Base-by-base conservation (phyloP, 2,113 vertebrate species). In the Callipepla californica region DNA sequence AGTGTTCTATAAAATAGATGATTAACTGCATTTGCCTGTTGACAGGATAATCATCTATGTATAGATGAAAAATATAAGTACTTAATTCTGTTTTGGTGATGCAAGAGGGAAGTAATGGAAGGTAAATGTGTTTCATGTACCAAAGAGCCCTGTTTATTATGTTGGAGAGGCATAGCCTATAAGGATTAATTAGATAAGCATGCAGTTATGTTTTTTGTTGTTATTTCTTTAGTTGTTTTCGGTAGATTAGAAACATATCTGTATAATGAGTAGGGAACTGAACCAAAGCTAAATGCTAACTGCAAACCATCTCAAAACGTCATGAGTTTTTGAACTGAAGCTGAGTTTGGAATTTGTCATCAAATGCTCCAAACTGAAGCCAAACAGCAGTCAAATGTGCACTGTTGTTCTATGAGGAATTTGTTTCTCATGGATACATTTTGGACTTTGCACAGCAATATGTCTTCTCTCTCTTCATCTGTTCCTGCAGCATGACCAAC, bases 1-100 rank as follows among this genome's bases (percentile, higher is more conserved):
- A n/a, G n/a, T 83, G n/a, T 87, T 66, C 78, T 47, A 75, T 80
- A 79, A 93, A 89, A 16, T 36, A 7, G 74, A 2, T 79, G 42
- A n/a, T 10, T n/a, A 62, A 4, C 16, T 79, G 4, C 70, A 15
- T 85, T 47, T 77, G 32, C 74, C 47, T 73, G 85, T 82, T 76
- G 51, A 61, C 58, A 95, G 44, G 59, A 92, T 22, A 80, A 9
- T 75, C 85, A 51, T n/a, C 14, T 70, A 1, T 69, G 36, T 28
- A 25, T 22, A 58, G 72, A 28, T 20, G 83, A 80, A 72, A 80
- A 62, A 20, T 30, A 17, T 18, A 7, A 85, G 44, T 81, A 19
- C 13, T 51, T 58, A 36, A 50, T 58, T 92, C 63, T 87, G 53
- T 48, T 40, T 81, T 87, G 78, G 25, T 77, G 57, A 42, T 50